Evolutionary conservation across 2,797 vertebrate species (phyloP).

Genomic region (Neomorphus geoffroyi): DNA sequence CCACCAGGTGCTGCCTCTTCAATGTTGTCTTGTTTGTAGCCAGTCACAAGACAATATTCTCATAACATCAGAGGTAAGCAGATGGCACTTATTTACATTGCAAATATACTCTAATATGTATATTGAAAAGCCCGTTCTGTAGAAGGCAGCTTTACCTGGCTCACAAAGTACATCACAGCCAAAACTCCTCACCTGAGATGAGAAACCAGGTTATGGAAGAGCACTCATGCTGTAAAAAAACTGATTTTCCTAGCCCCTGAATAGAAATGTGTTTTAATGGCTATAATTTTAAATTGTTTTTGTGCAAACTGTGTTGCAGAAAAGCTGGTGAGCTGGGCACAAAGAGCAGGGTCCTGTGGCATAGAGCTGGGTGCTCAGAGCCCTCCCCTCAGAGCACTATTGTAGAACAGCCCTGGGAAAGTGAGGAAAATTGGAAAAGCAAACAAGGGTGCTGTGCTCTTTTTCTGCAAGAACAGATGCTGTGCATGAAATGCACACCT

Average conservation of each 20-base stretch:
- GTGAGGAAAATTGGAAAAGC: not conserved
- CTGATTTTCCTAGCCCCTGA: not conserved
- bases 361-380: not conserved
- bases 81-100: conserved; percentile 60
- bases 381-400: not conserved
- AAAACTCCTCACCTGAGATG: not conserved
- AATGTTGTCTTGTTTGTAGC: conserved; percentile 66
- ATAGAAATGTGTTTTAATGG: not conserved
- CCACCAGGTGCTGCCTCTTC: conserved; percentile 66
- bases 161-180: not conserved
- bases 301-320: not conserved
- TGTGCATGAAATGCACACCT: not conserved
- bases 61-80: conserved; percentile 62
- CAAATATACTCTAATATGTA: conserved; percentile 9
- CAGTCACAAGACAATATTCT: conserved; percentile 61
- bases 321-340: not conserved
- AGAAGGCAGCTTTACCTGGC: conserved; percentile 11
- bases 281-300: not conserved
- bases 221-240: not conserved
- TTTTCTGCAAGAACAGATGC: not conserved
- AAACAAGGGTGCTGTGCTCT: not conserved
- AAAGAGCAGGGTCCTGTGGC: not conserved
- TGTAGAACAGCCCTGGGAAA: not conserved
- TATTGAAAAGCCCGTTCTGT: not conserved
- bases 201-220: not conserved